A percentile compares a stretch with the other conserved stretches of the same genome.
Evolutionary conservation across 2,113 vertebrate species (phyloP).

Genomic region (Lycaon pictus): DNA sequence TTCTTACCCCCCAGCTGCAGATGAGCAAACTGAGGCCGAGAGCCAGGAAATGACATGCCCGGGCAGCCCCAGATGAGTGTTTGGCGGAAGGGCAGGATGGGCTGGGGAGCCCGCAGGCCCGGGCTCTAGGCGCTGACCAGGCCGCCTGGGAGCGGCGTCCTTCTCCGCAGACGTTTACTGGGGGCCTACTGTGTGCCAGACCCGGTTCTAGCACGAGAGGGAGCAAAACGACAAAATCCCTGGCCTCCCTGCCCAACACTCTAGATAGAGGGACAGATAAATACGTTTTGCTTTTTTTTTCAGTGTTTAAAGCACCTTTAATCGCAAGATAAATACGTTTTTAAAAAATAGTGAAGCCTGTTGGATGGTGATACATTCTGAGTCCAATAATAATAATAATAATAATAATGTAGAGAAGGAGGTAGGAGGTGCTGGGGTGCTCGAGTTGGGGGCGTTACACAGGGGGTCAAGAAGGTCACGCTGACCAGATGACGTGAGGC

Average conservation of each 20-base stretch:
- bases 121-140: accelerated
- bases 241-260: not conserved
- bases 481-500: accelerated
- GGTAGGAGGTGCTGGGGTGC: not conserved
- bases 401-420: no score
- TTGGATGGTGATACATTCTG: not conserved
- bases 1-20: not conserved
- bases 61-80: accelerated
- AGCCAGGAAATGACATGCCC: accelerated
- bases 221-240: not conserved
- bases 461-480: not conserved
- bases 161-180: not conserved
- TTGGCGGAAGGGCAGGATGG: not conserved
- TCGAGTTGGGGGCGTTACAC: not conserved
- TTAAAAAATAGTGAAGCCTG: not conserved
- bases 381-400: no score
- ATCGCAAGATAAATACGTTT: not conserved
- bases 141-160: not conserved
- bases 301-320: no score
- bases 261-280: not conserved
- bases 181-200: not conserved
- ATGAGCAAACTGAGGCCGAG: not conserved
- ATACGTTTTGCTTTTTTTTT: not conserved
- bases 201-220: not conserved
- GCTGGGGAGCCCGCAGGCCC: accelerated